Evolutionary conservation across 1,140 invertebrate species (phyloP).

Genomic region (Diachasmimorpha longicaudata): DNA sequence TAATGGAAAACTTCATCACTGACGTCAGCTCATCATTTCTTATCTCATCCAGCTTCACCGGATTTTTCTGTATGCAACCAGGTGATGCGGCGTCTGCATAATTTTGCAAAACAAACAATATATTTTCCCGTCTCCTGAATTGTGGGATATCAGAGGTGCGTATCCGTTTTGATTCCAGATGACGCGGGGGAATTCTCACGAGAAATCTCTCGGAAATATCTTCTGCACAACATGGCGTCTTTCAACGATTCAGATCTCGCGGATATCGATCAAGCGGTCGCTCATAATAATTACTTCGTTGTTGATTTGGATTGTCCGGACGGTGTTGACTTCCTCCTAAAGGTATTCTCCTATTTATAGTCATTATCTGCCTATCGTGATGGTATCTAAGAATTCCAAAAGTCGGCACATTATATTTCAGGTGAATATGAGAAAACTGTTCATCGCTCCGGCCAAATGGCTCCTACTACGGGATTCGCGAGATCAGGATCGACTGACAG

Average conservation of each 20-base stretch:
- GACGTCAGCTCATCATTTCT: constrained; percentile 26
- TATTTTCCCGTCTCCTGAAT: neutral
- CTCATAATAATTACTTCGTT: constrained; percentile 22
- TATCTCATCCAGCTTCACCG: constrained; percentile 31
- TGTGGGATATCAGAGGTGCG: neutral
- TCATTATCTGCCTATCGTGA: neutral
- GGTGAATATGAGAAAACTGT: constrained; percentile 38
- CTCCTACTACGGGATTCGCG: constrained; percentile 38
- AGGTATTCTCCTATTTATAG: constrained; percentile 17
- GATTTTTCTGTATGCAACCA: constrained; percentile 30
- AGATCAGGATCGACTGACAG: neutral
- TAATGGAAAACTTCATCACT: constrained; percentile 26
- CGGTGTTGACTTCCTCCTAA: constrained; percentile 20
- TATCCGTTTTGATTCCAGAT: neutral
- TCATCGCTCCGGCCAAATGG: constrained; percentile 46
- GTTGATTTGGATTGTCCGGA: constrained; percentile 30
- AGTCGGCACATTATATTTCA: neutral
- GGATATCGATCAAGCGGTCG: neutral
- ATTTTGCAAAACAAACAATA: neutral
- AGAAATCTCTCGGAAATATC: constrained; percentile 15
- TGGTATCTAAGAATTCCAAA: neutral
- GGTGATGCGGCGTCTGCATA: constrained; percentile 17
- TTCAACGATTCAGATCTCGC: neutral
- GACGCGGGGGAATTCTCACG: constrained; percentile 1
- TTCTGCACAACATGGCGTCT: constrained; percentile 16